Evolutionary conservation across 2,113 vertebrate genomes (phyloP), one percentile per base, ranked within the genome.

Genomic region (Nerophis lumbriciformis): DNA sequence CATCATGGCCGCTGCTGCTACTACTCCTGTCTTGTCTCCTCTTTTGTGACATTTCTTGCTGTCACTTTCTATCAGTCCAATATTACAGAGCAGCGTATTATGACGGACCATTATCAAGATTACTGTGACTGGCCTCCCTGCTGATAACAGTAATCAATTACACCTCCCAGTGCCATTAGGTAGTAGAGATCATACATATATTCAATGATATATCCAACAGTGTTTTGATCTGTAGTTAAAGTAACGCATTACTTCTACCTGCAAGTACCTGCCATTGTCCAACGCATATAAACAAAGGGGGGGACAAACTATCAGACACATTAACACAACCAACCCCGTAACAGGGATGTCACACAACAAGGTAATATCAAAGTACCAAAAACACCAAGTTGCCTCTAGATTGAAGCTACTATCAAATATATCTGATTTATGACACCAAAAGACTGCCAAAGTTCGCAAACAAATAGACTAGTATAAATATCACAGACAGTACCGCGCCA

Each of bases 91-190:
- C 69, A 75, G 70, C 69, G 65, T 64, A 72, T 80, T 68, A 73
- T 58, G 60, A 67, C 48, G 60, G 61, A 19, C 78, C 69, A 74
- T 80, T 80, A 82, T 84, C 80, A 77, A 69, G 58, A 71, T 78
- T 80, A 78, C 75, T 73, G 80, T 77, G 80, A 83, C 77, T 75
- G 71, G 28, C 73, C 70, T 52, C 76, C 71, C 74, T 71, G 63
- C 68, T 71, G 78, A 84, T 84, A 83, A 80, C 80, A 78, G 71
- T 74, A 79, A 86, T 86, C 80, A 81, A 65, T 78, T 76, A 68
- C 75, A 83, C 75, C 69, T 80, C 75, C 48, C 42, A 56, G 56
- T 69, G 72, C 71, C 68, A 72, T 73, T 64, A 66, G 42, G 42
- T 59, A 13, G 52, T 49, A 52, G 59, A 71, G 60, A 42, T 8